phyloP scores from a whole-genome alignment of 2,797 vertebrate species.

The Neoniphon sammara region DNA sequence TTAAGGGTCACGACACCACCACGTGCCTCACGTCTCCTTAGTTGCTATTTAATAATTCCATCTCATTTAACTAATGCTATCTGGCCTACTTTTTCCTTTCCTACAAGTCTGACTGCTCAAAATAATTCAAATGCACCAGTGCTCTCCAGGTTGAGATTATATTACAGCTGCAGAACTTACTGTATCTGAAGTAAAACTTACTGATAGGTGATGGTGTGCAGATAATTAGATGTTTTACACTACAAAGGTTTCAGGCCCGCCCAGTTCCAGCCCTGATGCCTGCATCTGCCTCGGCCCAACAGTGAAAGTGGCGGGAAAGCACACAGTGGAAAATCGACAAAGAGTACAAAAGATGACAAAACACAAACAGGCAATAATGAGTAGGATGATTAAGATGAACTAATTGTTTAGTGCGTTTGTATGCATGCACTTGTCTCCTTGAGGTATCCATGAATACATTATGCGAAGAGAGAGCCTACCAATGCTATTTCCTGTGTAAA shows the following conservation, averaged over 20 bases:
- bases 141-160: conserved; percentile 25
- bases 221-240: background rate
- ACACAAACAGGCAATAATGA: background rate
- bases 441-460: background rate
- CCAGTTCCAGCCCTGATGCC: background rate
- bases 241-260: too few relatives aligned
- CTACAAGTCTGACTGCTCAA: conserved; percentile 19
- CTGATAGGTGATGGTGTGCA: background rate
- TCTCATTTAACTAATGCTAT: conserved; percentile 57
- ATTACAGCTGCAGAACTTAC: background rate
- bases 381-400: too few relatives aligned
- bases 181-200: background rate
- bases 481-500: background rate
- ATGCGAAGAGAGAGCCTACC: background rate
- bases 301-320: background rate
- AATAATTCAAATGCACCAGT: conserved; percentile 14
- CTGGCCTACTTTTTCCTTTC: conserved; percentile 43
- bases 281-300: background rate
- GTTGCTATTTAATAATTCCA: conserved; percentile 63
- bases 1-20: conserved; percentile 52
- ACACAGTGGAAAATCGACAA: background rate
- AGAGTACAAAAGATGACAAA: background rate
- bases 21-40: conserved; percentile 41
- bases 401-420: too few relatives aligned
- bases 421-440: background rate